These are phyloP conservation scores for Wasmannia auropunctata DNA, from an alignment of 1,140 invertebrate species.

Conservation along the genomic window DNA sequence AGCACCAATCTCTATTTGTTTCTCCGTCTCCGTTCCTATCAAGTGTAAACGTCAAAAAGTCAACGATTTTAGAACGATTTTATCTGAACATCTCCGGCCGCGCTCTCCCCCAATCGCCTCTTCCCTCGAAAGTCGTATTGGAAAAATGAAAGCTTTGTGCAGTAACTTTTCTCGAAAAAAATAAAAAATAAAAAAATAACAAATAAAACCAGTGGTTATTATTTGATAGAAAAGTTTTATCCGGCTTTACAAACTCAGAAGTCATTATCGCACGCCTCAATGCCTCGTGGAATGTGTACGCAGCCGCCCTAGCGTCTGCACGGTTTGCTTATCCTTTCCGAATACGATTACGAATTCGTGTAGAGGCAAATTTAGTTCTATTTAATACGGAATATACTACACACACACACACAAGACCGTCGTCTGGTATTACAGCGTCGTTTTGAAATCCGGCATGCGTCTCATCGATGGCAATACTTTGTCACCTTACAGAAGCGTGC, in stretches of 20 bases:
- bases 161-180: constrained; percentile 9
- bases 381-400: constrained; percentile 67
- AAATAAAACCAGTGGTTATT: constrained; percentile 18
- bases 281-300: constrained; percentile 62
- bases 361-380: constrained; percentile 59
- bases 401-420: constrained; percentile 57
- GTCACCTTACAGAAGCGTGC: constrained; percentile 91
- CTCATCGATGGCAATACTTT: not conserved
- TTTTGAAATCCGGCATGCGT: constrained; percentile 42
- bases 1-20: constrained; percentile 61
- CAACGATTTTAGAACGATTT: constrained; percentile 23
- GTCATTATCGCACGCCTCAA: constrained; percentile 39
- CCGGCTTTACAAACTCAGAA: not conserved
- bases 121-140: not conserved
- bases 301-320: constrained; percentile 25
- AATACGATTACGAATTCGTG: constrained; percentile 19
- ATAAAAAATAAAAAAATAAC: no score
- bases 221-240: constrained; percentile 33
- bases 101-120: not conserved
- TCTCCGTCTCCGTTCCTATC: not conserved
- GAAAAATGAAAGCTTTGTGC: constrained; percentile 57
- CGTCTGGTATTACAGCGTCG: constrained; percentile 31
- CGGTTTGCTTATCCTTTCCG: constrained; percentile 38
- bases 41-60: constrained; percentile 5
- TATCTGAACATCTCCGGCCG: not conserved